Conservation (phyloP, 92 coral and sea anemone species). For the Metridium senile region DNA sequence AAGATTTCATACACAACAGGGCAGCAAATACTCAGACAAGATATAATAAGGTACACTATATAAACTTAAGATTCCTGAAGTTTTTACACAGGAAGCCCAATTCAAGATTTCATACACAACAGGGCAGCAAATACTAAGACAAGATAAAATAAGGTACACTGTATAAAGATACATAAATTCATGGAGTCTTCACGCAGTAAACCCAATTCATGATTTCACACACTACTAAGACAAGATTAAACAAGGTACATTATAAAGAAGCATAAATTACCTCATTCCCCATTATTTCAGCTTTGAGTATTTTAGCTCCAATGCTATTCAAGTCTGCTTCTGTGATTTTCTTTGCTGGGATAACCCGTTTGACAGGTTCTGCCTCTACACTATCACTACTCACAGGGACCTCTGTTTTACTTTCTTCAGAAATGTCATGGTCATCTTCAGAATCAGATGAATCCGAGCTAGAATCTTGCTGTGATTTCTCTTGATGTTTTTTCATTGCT, state of each 20-base stretch:
- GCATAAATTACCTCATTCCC: conserved; percentile 97
- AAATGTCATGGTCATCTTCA: neutral
- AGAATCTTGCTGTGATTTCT: conserved; percentile 28
- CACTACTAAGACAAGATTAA: no score
- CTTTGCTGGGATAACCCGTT: conserved; percentile 61
- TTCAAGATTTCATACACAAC: no score
- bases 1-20: no score
- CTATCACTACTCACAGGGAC: conserved; percentile 15
- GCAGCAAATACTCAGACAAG: no score
- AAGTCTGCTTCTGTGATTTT: conserved; percentile 89
- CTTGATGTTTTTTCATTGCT: conserved; percentile 20
- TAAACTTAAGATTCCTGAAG: neutral
- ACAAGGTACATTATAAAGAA: no score
- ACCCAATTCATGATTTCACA: no score
- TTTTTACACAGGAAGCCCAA: no score
- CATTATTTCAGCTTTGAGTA: conserved; percentile 90
- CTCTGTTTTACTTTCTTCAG: no score
- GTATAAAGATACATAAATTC: no score
- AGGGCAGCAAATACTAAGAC: no score
- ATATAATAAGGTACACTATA: neutral
- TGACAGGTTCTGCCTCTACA: neutral
- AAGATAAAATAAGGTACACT: no score
- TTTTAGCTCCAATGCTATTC: conserved; percentile 93
- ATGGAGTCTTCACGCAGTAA: no score
- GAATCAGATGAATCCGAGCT: conserved; percentile 51